Evolutionary conservation across 2,888 invertebrate genomes (phyloP), one percentile per base, ranked within the genome.

Genomic region (Hecatera dysodea): DNA sequence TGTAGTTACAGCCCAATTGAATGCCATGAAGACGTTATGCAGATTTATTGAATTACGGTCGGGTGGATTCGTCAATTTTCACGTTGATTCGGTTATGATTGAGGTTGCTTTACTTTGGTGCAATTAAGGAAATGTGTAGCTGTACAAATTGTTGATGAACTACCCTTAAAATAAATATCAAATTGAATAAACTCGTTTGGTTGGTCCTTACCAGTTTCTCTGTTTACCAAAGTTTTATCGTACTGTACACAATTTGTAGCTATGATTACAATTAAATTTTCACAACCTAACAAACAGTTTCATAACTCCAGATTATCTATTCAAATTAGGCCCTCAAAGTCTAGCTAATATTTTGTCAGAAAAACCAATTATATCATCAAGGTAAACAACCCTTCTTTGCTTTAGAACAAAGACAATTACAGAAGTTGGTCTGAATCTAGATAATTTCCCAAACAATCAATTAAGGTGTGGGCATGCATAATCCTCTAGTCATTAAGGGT

Each of bases 401-500:
- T 68, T 73, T 50, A 60, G 33, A 66, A 85, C 83, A 72, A 80
- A 83, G 52, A 76, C 69, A 79, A 85, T 85, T 73, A 72, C 42
- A 73, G 59, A 77, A 85, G 81, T 74, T 78, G 4, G 29, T 33
- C 53, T 67, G 33, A 78, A 75, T 81, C 81, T 75, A 73, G 80
- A 81, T 78, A 77, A 82, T 75, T 80, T 81, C 55, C 55, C 61
- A 67, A 80, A 77, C 81, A 84, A 84, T 84, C 78, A 81, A 76
- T 79, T 78, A 79, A 81, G 72, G 78, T 86, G 86, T 81, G 85
- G 62, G 75, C 75, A 75, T 79, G 86, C 86, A 85, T 85, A 85
- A 85, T 86, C 86, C 71, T 48, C 55, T 36, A 64, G 76, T 75
- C 79, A 85, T 85, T 85, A 85, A n/a, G 42, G 75, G 62, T 48